These are phyloP conservation scores for Solenopsis fugax DNA, from an alignment of 1,140 invertebrate species.

Conservation along the genomic window DNA sequence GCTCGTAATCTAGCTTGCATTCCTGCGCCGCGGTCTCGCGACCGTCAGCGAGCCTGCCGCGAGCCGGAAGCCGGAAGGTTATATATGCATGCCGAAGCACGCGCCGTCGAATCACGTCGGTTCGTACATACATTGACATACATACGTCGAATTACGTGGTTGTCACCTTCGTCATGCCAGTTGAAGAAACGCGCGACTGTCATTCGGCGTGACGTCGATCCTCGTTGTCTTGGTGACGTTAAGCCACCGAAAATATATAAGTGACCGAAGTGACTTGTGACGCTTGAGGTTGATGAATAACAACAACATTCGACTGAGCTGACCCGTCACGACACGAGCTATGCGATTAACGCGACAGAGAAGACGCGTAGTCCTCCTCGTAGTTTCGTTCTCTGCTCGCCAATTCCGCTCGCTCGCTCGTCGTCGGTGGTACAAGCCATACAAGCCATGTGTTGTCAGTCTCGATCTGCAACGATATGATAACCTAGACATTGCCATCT, in stretches of 20 bases:
- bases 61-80: too few relatives aligned
- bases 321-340: background rate
- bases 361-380: background rate
- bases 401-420: background rate
- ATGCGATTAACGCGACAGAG: background rate
- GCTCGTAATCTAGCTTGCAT: too few relatives aligned
- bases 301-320: background rate
- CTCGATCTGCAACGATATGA: background rate
- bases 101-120: too few relatives aligned
- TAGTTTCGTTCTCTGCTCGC: background rate
- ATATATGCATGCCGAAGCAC: too few relatives aligned
- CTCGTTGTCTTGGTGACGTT: background rate
- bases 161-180: background rate
- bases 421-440: too few relatives aligned
- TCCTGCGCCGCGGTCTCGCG: too few relatives aligned
- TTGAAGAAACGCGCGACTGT: background rate
- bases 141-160: too few relatives aligned
- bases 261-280: too few relatives aligned
- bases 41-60: too few relatives aligned
- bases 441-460: too few relatives aligned
- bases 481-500: background rate
- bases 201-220: background rate
- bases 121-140: too few relatives aligned
- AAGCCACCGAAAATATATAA: slow-evolving; percentile 10
- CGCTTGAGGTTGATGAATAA: background rate